Evolutionary conservation across 2,888 invertebrate genomes (phyloP).

Genomic region (Cryptosula pallasiana): DNA sequence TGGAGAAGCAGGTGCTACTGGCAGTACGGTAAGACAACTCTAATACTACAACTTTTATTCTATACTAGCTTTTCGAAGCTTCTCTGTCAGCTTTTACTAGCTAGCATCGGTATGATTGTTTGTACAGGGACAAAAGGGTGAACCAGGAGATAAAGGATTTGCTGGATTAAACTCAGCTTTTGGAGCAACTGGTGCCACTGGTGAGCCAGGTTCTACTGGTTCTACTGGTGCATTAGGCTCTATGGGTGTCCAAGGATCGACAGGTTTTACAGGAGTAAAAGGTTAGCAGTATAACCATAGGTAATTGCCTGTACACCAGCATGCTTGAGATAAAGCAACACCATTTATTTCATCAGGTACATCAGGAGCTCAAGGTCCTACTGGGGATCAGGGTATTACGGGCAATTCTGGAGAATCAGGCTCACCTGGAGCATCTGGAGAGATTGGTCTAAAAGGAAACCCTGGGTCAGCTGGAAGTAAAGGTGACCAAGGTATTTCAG

Average conservation of each 20-base stretch:
- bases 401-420: not conserved
- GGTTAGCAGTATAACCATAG: not conserved
- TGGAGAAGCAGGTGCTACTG: not conserved
- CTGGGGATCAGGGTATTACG: not conserved
- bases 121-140: not conserved
- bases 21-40: not conserved
- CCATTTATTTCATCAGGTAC: not conserved
- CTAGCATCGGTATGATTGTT: not conserved
- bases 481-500: not conserved
- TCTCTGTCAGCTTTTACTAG: too few species aligned
- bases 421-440: not conserved
- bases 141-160: not conserved
- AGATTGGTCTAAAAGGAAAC: not conserved
- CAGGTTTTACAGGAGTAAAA: not conserved
- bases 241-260: not conserved
- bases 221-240: not conserved
- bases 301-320: not conserved
- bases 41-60: too few species aligned
- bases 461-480: not conserved
- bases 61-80: too few species aligned
- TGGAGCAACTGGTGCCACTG: constrained; percentile 21
- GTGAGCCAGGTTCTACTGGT: not conserved
- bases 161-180: not conserved
- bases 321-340: not conserved
- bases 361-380: not conserved